phyloP scores from a whole-genome alignment of 2,113 vertebrate genomes.

The Chionis minor region DNA sequence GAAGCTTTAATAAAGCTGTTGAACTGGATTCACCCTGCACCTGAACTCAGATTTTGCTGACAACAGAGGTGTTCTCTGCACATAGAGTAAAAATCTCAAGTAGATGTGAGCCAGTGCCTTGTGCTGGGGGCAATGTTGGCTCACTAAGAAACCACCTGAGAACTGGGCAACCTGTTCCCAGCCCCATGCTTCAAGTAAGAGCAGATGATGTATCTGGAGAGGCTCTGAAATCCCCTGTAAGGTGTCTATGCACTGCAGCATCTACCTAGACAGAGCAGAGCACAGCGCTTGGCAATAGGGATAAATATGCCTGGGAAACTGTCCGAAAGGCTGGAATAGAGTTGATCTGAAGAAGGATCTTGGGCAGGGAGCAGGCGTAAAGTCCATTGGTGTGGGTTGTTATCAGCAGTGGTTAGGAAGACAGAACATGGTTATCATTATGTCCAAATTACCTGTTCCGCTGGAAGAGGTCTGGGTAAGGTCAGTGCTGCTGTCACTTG shows the following conservation, averaged over 20 bases:
- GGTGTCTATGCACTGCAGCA: not conserved
- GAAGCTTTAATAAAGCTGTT: not conserved
- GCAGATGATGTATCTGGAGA: not conserved
- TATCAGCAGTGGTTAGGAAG: not conserved
- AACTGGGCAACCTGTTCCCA: not conserved
- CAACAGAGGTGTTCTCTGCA: not conserved
- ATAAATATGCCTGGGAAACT: not conserved
- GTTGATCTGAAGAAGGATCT: not conserved
- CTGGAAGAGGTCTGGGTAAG: conserved; percentile 91
- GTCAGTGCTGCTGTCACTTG: conserved; percentile 89
- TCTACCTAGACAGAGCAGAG: not conserved
- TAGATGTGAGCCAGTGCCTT: not conserved
- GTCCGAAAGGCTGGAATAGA: not conserved
- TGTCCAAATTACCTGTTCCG: conserved; percentile 82
- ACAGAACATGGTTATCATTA: not conserved
- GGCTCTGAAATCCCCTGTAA: not conserved
- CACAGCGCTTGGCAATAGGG: not conserved
- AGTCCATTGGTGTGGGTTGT: fast-evolving
- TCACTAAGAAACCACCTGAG: not conserved
- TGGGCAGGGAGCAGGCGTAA: not conserved
- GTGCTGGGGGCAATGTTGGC: not conserved
- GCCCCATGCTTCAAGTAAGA: not conserved
- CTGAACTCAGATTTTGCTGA: not conserved
- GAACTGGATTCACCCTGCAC: not conserved
- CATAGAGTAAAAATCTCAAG: not conserved